Evolutionary conservation across 2,113 vertebrate genomes (phyloP), one percentile per base, ranked within the genome.

Genomic region (Crocuta crocuta): DNA sequence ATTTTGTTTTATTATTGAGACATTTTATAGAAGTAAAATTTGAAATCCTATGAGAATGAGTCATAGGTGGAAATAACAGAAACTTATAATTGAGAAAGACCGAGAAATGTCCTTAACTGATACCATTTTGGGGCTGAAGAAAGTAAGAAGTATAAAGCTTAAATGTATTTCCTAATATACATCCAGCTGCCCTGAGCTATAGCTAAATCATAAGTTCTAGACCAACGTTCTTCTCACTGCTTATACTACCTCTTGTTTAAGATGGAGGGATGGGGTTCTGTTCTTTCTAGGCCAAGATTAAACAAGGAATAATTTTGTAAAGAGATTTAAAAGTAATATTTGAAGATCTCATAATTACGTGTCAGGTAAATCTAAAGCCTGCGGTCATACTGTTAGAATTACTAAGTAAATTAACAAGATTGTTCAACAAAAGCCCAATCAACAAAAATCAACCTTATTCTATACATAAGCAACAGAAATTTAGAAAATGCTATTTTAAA

Each of bases 21-120:
- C 79, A 89, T 85, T 85, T 89, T 53, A 74, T 53, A 81, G 15
- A 91, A 68, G 50, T 97, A 84, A 91, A 88, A 74, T 74, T 35
- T 85, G 39, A 87, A 70, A 90, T 74, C 13, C 21, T 58, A 8
- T 31, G 10, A 80, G 33, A 81, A 84, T 5, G 23, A 48, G 17
- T 7, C 23, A 63, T 50, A 61, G 63, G 45, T 21, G 55, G 73
- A 93, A 78, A 71, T 24, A 85, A 87, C 45, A 45, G 31, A 70
- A 61, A n/a, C 8, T 50, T 83, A 88, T 65, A 94, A n/a, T 35
- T 76, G 26, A 79, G 13, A 71, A 85, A 53, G 19, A 55, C 23
- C 21, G 28, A 88, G 50, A 50, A 58, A 74, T 58, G 8, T 71
- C 73, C 39, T 89, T 65, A 43, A 53, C 4, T 73, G 31, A n/a